Evolutionary conservation across 2,888 invertebrate genomes (phyloP).

Genomic region (Nomada goodeniana): DNA sequence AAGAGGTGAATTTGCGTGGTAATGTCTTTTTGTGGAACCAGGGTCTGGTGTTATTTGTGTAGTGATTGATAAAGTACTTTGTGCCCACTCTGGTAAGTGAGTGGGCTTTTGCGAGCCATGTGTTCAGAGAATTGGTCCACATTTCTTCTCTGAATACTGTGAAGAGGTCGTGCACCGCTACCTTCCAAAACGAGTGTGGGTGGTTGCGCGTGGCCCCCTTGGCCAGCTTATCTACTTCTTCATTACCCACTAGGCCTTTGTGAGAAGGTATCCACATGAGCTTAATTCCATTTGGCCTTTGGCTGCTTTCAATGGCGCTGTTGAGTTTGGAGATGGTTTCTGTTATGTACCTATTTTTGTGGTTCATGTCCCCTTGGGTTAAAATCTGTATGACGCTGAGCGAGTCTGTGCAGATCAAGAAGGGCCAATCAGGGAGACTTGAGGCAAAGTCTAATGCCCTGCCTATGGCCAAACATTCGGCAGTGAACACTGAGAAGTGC

Average conservation of each 20-base stretch:
- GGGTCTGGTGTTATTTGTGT: too few species aligned
- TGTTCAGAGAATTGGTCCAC: too few species aligned
- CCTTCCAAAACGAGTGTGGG: too few species aligned
- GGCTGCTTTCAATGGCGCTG: background rate
- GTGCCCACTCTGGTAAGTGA: too few species aligned
- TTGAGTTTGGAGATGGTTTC: background rate
- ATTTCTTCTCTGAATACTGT: too few species aligned
- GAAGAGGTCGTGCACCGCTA: background rate
- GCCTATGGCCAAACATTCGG: background rate
- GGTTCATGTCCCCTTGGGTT: background rate
- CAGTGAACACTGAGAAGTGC: background rate
- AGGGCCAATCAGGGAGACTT: fast-evolving
- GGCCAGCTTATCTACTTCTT: background rate
- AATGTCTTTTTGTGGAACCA: too few species aligned
- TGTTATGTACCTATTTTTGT: background rate
- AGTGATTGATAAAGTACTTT: too few species aligned
- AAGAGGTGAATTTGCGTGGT: too few species aligned
- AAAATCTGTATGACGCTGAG: background rate
- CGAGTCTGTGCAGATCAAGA: background rate
- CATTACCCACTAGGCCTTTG: background rate
- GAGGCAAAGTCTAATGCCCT: background rate
- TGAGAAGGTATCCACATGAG: background rate
- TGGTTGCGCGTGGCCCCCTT: background rate
- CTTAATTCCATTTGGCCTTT: background rate
- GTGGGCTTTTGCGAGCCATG: too few species aligned